A percentile compares a stretch with the other conserved stretches of the same genome.
Evolutionary conservation across 2,888 invertebrate species (phyloP).

Genomic region (Tipula lateralis): DNA sequence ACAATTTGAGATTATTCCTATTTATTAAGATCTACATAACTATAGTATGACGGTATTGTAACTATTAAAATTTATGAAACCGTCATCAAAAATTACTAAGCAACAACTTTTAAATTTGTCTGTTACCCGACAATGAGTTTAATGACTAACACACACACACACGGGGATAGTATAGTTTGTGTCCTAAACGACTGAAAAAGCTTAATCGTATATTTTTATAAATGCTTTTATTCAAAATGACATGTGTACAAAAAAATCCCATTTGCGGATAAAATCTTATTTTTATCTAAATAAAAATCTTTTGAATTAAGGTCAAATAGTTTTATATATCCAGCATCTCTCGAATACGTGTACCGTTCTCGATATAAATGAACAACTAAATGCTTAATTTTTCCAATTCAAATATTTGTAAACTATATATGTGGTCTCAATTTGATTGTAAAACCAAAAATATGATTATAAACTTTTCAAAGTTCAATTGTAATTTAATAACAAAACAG

Average conservation of each 20-base stretch:
- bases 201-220: neutral
- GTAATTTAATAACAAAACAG: neutral
- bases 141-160: neutral
- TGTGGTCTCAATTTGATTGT: neutral
- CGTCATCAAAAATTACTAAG: too few species aligned
- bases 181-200: neutral
- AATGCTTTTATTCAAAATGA: neutral
- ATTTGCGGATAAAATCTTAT: neutral
- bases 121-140: neutral
- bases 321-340: neutral
- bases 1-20: too few species aligned
- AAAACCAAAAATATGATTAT: neutral
- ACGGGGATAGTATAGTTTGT: neutral
- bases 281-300: neutral
- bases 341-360: neutral
- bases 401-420: neutral
- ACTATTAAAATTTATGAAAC: too few species aligned
- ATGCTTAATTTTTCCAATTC: neutral
- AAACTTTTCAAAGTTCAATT: neutral
- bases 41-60: too few species aligned
- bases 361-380: neutral
- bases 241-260: neutral
- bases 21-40: too few species aligned
- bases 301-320: neutral
- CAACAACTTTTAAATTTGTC: too few species aligned